Conservation (phyloP, 1,140 invertebrate genomes). For the Portunus trituberculatus region DNA sequence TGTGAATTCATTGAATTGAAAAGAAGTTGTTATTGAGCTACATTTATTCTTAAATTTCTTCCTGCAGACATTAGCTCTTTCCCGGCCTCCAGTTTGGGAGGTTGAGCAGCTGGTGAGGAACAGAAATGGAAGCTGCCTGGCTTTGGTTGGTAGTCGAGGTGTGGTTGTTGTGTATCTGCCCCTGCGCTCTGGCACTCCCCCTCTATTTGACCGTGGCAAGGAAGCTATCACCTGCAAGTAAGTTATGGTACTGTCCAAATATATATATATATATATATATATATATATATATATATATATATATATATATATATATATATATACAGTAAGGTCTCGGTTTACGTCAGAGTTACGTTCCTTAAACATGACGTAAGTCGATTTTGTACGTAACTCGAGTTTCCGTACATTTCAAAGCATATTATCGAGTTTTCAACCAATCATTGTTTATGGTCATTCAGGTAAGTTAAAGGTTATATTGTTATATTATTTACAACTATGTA, state of each 20-base stretch:
- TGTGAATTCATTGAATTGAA: too few species aligned
- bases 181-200: conserved; percentile 44
- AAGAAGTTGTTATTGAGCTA: background rate
- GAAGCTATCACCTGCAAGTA: conserved; percentile 66
- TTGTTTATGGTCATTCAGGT: too few species aligned
- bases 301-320: too few species aligned
- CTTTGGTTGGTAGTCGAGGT: conserved; percentile 50
- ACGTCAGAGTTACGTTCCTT: too few species aligned
- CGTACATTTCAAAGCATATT: too few species aligned
- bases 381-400: too few species aligned
- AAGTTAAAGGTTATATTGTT: too few species aligned
- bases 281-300: conserved; percentile 4
- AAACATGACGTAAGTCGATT: too few species aligned
- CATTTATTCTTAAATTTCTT: background rate
- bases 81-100: conserved; percentile 69
- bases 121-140: conserved; percentile 59
- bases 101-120: conserved; percentile 54
- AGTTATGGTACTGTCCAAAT: background rate
- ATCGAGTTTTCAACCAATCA: too few species aligned
- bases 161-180: conserved; percentile 66
- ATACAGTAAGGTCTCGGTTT: too few species aligned
- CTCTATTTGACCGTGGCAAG: conserved; percentile 55
- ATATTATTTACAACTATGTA: too few species aligned
- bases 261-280: conserved; percentile 36
- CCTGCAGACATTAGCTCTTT: conserved; percentile 61